These are phyloP conservation scores for Rhodophaea formosa DNA, from an alignment of 2,888 invertebrate species.

Conservation along the genomic window DNA sequence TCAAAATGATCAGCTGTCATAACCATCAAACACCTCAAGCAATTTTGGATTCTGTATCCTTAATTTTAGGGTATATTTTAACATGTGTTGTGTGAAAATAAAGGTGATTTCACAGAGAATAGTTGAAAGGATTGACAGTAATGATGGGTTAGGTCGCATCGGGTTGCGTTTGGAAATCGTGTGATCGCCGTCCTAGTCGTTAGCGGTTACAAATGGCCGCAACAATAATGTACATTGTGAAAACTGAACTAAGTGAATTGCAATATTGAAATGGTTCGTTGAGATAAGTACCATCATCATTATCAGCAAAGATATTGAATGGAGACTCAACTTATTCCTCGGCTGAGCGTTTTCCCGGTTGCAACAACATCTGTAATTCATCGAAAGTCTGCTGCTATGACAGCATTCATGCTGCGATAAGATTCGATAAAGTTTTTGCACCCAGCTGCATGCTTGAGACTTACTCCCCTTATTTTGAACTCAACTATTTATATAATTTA, in stretches of 20 bases:
- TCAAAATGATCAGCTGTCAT: slow-evolving; percentile 57
- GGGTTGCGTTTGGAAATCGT: slow-evolving; percentile 24
- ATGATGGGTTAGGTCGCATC: slow-evolving; percentile 44
- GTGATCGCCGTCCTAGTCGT: slow-evolving; percentile 16
- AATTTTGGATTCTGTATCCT: slow-evolving; percentile 18
- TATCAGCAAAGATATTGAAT: background rate
- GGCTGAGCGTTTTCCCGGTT: too few species aligned
- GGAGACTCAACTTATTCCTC: too few species aligned
- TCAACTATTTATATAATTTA: too few species aligned
- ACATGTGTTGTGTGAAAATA: slow-evolving; percentile 11
- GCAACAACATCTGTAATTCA: too few species aligned
- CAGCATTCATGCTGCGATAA: too few species aligned
- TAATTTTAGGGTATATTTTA: slow-evolving; percentile 16
- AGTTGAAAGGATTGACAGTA: slow-evolving; percentile 53
- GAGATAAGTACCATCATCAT: too few species aligned
- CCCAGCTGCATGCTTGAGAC: too few species aligned
- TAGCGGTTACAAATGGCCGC: slow-evolving; percentile 17
- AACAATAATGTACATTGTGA: background rate
- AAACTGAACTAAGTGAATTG: slow-evolving; percentile 3
- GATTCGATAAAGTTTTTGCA: too few species aligned
- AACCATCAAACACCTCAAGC: slow-evolving; percentile 21
- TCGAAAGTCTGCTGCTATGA: too few species aligned
- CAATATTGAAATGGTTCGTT: background rate
- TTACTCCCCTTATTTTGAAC: too few species aligned
- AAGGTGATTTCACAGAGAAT: slow-evolving; percentile 37